A percentile compares a stretch with the other conserved stretches of the same genome.
phyloP scores from a whole-genome alignment of 2,888 invertebrate species.

The Drosophila lutescens region DNA sequence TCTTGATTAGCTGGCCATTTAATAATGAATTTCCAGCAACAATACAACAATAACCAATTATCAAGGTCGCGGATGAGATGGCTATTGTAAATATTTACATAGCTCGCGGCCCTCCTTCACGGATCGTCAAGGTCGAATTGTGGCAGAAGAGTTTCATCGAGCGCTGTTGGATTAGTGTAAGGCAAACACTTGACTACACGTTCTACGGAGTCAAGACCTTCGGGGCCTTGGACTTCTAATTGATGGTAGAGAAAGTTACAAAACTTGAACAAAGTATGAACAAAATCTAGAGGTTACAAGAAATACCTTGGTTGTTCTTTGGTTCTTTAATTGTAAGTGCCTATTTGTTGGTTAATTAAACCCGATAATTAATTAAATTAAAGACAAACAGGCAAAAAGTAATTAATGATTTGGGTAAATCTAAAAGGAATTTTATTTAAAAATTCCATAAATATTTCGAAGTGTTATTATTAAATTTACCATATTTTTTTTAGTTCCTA shows the following conservation, averaged over 20 bases:
- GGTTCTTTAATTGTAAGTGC: too few relatives aligned
- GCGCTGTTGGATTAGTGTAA: constrained; percentile 15
- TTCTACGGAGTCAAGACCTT: constrained; percentile 13
- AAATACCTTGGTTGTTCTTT: too few relatives aligned
- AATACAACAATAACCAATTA: constrained; percentile 36
- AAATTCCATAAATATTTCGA: too few relatives aligned
- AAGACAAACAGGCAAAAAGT: too few relatives aligned
- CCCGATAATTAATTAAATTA: too few relatives aligned
- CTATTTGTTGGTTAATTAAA: too few relatives aligned
- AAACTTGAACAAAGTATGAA: not conserved
- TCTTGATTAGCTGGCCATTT: constrained; percentile 66
- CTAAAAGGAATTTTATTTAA: too few relatives aligned
- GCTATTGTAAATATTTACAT: constrained; percentile 72
- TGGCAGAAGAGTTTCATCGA: constrained; percentile 48
- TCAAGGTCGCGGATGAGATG: constrained; percentile 63
- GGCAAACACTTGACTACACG: constrained; percentile 27
- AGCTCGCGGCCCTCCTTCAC: constrained; percentile 30
- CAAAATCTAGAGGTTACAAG: not conserved
- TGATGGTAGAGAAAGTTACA: constrained; percentile 12
- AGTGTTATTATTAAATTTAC: too few relatives aligned
- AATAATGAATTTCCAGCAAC: constrained; percentile 42
- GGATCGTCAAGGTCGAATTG: constrained; percentile 56
- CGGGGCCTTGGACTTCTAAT: constrained; percentile 13
- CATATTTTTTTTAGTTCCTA: too few relatives aligned
- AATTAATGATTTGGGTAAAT: too few relatives aligned